A percentile compares a stretch with the other conserved stretches of the same genome.
These are phyloP conservation scores for Microctenopoma stevenorrisi DNA, from an alignment of 2,797 vertebrate genomes.

Conservation along the genomic window DNA sequence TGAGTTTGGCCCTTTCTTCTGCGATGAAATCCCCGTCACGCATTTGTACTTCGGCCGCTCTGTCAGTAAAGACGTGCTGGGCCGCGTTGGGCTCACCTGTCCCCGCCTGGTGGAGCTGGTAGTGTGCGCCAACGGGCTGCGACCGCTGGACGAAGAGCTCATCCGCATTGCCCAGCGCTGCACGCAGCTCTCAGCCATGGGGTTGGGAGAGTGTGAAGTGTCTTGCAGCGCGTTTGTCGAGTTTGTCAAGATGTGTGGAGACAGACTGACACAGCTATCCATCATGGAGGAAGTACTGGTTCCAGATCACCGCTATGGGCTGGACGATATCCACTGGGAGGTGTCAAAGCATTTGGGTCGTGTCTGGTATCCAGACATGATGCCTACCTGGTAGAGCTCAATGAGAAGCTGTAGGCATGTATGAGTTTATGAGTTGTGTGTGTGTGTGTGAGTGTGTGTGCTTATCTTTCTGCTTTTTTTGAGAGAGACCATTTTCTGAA, in stretches of 20 bases:
- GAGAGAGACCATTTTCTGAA: not conserved
- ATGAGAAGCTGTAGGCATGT: slow-evolving; percentile 1
- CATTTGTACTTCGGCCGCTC: slow-evolving; percentile 97
- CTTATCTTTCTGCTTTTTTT: not conserved
- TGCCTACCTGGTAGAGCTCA: slow-evolving; percentile 92
- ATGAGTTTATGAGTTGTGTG: not conserved
- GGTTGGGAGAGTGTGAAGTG: slow-evolving; percentile 96
- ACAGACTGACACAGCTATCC: slow-evolving; percentile 93
- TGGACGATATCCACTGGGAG: slow-evolving; percentile 98
- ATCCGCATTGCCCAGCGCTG: slow-evolving; percentile 95
- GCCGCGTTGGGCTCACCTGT: slow-evolving; percentile 94
- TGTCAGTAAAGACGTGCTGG: slow-evolving; percentile 96
- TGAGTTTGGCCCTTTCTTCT: slow-evolving; percentile 96
- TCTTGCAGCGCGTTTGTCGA: slow-evolving; percentile 98
- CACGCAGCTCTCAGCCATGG: slow-evolving; percentile 93
- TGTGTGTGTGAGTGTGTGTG: not conserved
- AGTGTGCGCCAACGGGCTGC: slow-evolving; percentile 94
- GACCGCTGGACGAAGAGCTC: slow-evolving; percentile 94
- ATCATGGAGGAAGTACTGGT: slow-evolving; percentile 98
- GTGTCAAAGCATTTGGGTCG: slow-evolving; percentile 96
- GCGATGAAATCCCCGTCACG: slow-evolving; percentile 93
- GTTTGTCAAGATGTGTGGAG: slow-evolving; percentile 97
- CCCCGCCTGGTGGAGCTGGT: slow-evolving; percentile 95
- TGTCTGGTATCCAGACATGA: slow-evolving; percentile 98
- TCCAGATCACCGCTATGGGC: slow-evolving; percentile 93